Percentiles rank a stretch among this genome's conserved stretches.
phyloP scores from a whole-genome alignment of 2,113 vertebrate genomes.

The Plestiodon gilberti region DNA sequence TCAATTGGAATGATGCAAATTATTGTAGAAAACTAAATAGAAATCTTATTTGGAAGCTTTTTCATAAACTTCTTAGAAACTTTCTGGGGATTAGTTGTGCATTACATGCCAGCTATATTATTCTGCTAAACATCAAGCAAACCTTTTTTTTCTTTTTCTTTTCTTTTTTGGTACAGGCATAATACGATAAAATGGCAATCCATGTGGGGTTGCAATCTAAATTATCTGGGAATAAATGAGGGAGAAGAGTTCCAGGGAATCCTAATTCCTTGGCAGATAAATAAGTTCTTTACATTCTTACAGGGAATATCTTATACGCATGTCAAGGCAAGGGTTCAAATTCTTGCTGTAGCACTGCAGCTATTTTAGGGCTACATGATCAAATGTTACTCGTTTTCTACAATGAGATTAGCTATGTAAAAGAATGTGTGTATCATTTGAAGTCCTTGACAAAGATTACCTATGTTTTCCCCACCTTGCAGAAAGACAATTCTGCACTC shows the following conservation, averaged over 20 bases:
- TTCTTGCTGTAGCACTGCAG: constrained; percentile 9
- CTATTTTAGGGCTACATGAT: background rate
- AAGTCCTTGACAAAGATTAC: background rate
- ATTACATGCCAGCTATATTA: background rate
- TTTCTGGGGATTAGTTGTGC: background rate
- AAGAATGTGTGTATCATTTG: background rate
- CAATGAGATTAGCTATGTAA: background rate
- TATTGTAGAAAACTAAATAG: background rate
- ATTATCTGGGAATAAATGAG: background rate
- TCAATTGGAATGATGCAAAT: background rate
- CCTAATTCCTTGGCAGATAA: background rate
- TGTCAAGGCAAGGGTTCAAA: background rate
- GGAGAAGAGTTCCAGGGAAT: background rate
- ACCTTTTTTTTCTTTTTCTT: too few relatives aligned
- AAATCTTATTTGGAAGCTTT: background rate
- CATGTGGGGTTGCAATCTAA: background rate
- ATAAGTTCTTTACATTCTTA: background rate
- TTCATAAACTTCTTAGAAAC: background rate
- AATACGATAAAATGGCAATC: background rate
- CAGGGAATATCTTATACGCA: background rate
- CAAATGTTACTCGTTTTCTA: background rate
- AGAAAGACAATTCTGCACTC: background rate
- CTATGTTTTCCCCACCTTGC: background rate
- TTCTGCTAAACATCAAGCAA: background rate
- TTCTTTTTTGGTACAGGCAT: background rate